Percentiles rank a stretch among this genome's conserved stretches.
phyloP scores from a whole-genome alignment of 2,888 invertebrate species.

The Erpobdella octoculata region DNA sequence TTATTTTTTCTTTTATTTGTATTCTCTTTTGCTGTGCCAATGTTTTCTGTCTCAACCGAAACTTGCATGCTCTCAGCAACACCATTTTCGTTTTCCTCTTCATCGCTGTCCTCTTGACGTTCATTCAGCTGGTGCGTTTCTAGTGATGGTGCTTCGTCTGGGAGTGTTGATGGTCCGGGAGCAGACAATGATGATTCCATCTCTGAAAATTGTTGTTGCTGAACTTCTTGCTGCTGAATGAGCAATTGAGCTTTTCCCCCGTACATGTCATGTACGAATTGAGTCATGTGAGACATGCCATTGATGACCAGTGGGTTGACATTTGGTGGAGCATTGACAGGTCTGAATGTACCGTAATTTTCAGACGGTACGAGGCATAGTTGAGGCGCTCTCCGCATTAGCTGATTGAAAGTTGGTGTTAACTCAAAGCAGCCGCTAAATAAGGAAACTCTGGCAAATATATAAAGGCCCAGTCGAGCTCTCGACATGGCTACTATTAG shows the following conservation, averaged over 20 bases:
- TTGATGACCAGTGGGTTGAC: slow-evolving; percentile 60
- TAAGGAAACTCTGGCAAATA: slow-evolving; percentile 82
- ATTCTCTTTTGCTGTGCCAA: too few relatives aligned
- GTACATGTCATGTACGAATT: slow-evolving; percentile 87
- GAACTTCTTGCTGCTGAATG: slow-evolving; percentile 1
- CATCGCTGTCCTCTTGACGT: too few relatives aligned
- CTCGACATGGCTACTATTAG: slow-evolving; percentile 96
- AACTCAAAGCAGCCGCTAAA: slow-evolving; percentile 95
- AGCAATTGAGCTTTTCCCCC: slow-evolving; percentile 33
- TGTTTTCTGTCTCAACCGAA: too few relatives aligned
- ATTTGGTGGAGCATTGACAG: slow-evolving; percentile 41
- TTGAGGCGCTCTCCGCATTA: slow-evolving; percentile 72
- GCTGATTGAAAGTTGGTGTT: slow-evolving; percentile 78
- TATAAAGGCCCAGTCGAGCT: slow-evolving; percentile 87
- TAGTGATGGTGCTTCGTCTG: too few relatives aligned
- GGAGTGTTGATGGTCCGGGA: too few relatives aligned
- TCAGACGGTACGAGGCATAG: slow-evolving; percentile 74
- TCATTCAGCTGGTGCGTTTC: too few relatives aligned
- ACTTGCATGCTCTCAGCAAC: too few relatives aligned
- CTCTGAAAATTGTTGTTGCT: too few relatives aligned
- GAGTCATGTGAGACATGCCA: slow-evolving; percentile 89
- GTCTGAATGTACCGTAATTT: slow-evolving; percentile 63
- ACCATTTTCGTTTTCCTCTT: too few relatives aligned
- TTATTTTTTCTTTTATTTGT: too few relatives aligned
- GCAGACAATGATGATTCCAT: too few relatives aligned